phyloP scores from a whole-genome alignment of 2,113 vertebrate genomes.

The Anguilla rostrata region DNA sequence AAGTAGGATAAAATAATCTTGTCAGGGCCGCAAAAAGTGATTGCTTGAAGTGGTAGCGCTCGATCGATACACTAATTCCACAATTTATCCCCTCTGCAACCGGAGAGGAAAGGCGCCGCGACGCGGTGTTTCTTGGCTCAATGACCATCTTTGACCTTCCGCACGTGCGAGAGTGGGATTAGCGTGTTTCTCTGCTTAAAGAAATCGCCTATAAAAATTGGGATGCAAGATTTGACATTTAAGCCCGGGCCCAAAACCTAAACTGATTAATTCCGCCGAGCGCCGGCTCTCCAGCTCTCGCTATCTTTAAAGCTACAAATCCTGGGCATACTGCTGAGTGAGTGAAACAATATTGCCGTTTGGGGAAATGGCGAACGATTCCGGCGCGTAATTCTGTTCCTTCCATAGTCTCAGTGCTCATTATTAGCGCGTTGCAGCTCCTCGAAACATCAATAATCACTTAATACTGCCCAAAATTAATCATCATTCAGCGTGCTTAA shows the following conservation, averaged over 20 bases:
- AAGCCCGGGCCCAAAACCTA: slow-evolving; percentile 52
- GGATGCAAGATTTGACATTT: slow-evolving; percentile 64
- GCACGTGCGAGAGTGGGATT: slow-evolving; percentile 85
- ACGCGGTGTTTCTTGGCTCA: slow-evolving; percentile 99
- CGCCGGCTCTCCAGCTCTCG: slow-evolving; percentile 38
- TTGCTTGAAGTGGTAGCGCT: slow-evolving; percentile 90
- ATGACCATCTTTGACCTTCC: slow-evolving; percentile 99
- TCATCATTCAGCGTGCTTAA: background rate
- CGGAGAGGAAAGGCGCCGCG: slow-evolving; percentile 91
- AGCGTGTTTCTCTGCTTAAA: slow-evolving; percentile 86
- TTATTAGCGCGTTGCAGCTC: background rate
- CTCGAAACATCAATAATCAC: background rate
- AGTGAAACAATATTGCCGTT: slow-evolving; percentile 31
- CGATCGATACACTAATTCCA: slow-evolving; percentile 99
- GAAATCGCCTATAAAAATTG: slow-evolving; percentile 90
- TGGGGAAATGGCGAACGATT: background rate
- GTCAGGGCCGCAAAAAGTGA: slow-evolving; percentile 98
- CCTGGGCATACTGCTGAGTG: slow-evolving; percentile 11
- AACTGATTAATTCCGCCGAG: slow-evolving; percentile 69
- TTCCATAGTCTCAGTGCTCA: background rate
- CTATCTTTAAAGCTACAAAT: slow-evolving; percentile 37
- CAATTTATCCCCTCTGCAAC: slow-evolving; percentile 96
- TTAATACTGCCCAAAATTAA: slow-evolving; percentile 1
- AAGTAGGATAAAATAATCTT: slow-evolving; percentile 99
- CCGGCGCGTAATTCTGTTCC: background rate